phyloP scores from a whole-genome alignment of 2,888 invertebrate genomes.

The Andrena dorsata region DNA sequence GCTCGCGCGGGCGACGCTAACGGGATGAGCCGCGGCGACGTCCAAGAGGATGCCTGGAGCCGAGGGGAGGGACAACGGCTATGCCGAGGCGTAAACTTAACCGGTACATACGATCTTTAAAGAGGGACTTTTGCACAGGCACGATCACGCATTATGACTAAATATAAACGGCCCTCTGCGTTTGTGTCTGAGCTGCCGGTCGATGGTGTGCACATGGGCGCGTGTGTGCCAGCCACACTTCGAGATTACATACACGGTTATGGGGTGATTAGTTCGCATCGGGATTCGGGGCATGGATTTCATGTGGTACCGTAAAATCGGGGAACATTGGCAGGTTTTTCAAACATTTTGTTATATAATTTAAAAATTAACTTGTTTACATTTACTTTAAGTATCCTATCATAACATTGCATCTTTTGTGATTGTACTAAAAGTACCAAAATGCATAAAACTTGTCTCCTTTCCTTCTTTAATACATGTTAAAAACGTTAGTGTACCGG shows the following conservation, averaged over 20 bases:
- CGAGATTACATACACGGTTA: conserved; percentile 18
- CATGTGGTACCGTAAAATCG: too few relatives aligned
- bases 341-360: too few relatives aligned
- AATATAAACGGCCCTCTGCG: conserved; percentile 65
- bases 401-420: too few relatives aligned
- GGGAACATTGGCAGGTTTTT: too few relatives aligned
- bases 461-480: too few relatives aligned
- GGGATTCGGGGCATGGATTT: neutral
- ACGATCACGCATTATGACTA: conserved; percentile 66
- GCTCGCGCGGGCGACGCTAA: conserved; percentile 57
- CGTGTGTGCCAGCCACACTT: conserved; percentile 23
- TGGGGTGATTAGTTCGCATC: neutral
- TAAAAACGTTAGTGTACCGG: too few relatives aligned
- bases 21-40: conserved; percentile 55
- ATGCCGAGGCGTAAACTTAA: conserved; percentile 62
- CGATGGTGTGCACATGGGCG: neutral
- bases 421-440: too few relatives aligned
- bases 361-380: too few relatives aligned
- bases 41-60: conserved; percentile 22
- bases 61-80: conserved; percentile 34
- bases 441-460: too few relatives aligned
- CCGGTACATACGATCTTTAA: conserved; percentile 55
- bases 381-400: too few relatives aligned
- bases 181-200: conserved; percentile 16
- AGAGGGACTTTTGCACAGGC: conserved; percentile 48